Percentiles rank a stretch among this genome's conserved stretches.
Evolutionary conservation across 2,888 invertebrate species (phyloP).

Genomic region (Eupithecia insigniata): DNA sequence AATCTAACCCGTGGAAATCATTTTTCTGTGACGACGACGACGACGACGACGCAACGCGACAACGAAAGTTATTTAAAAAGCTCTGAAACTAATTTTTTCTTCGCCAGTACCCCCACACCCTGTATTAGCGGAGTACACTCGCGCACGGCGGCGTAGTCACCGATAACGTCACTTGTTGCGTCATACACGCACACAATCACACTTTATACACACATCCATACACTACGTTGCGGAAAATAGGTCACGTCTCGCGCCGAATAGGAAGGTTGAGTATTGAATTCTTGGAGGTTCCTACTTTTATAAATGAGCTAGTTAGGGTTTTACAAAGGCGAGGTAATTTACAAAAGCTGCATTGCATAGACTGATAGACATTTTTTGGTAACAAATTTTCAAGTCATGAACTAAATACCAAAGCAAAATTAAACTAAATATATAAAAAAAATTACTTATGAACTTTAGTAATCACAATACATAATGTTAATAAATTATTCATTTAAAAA

Average conservation of each 20-base stretch:
- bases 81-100: neutral
- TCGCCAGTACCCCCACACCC: slow-evolving; percentile 14
- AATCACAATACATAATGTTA: too few relatives aligned
- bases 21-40: neutral
- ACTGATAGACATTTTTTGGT: too few relatives aligned
- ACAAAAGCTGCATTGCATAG: neutral
- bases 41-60: too few relatives aligned
- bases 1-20: too few relatives aligned
- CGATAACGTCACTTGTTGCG: slow-evolving; percentile 57
- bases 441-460: too few relatives aligned
- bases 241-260: neutral
- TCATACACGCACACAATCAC: slow-evolving; percentile 44
- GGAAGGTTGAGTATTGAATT: neutral
- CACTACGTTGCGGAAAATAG: neutral
- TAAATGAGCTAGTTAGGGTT: neutral
- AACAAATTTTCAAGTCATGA: too few relatives aligned
- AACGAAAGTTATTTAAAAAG: neutral
- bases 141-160: slow-evolving; percentile 44
- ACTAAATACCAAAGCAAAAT: too few relatives aligned
- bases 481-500: too few relatives aligned
- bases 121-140: slow-evolving; percentile 33
- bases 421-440: too few relatives aligned
- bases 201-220: slow-evolving; percentile 24
- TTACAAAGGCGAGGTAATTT: neutral
- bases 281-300: neutral